A percentile compares a stretch with the other conserved stretches of the same genome.
Conservation (phyloP, 2,888 invertebrate species). For the Formica aserva region DNA sequence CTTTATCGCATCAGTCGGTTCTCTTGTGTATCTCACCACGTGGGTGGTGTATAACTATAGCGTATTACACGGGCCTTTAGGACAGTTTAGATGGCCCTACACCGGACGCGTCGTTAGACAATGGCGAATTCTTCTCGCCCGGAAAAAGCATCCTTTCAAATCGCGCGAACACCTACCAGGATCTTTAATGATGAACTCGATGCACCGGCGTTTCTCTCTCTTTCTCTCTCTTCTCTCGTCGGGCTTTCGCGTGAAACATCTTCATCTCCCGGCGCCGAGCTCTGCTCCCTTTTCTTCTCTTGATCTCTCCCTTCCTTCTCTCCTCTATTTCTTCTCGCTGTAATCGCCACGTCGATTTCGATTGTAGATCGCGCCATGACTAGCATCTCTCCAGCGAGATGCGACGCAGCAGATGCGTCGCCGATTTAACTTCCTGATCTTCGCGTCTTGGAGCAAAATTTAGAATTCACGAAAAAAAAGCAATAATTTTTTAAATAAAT, state of each 20-base stretch:
- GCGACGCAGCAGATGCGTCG: constrained; percentile 66
- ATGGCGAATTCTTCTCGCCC: constrained; percentile 59
- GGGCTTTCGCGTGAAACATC: constrained; percentile 59
- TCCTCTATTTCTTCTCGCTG: background rate
- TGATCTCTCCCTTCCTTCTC: constrained; percentile 17
- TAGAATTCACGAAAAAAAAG: background rate
- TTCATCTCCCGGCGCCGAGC: constrained; percentile 54
- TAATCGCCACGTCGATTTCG: constrained; percentile 61
- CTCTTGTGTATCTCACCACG: constrained; percentile 53
- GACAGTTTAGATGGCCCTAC: constrained; percentile 63
- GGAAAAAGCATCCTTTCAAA: constrained; percentile 62
- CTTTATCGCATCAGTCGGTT: constrained; percentile 61
- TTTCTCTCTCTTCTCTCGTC: background rate
- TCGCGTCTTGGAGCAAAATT: background rate
- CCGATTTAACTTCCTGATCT: constrained; percentile 61
- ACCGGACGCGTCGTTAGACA: constrained; percentile 61
- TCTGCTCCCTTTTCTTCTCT: constrained; percentile 64
- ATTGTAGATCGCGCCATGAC: constrained; percentile 69
- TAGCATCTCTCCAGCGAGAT: constrained; percentile 62
- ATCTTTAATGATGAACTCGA: constrained; percentile 41
- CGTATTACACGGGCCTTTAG: constrained; percentile 65
- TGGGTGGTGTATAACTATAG: constrained; percentile 65
- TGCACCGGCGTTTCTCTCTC: background rate
- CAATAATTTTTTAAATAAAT: background rate
- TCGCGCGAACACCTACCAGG: constrained; percentile 66